Conservation (phyloP, 2,113 vertebrate genomes). For the Thinocorus orbignyianus region DNA sequence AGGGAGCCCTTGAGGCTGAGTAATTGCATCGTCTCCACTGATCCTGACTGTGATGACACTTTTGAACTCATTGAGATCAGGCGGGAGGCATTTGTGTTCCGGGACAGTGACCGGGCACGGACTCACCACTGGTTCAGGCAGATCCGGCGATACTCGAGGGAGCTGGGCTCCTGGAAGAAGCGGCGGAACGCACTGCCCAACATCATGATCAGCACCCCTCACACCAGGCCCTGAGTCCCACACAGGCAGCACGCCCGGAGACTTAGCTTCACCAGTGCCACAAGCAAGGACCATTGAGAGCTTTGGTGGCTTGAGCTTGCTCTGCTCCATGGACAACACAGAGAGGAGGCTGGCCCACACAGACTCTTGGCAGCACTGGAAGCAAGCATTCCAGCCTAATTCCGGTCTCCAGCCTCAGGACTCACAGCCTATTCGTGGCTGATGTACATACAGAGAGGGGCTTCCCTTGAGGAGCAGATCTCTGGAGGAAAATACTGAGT, state of each 20-base stretch:
- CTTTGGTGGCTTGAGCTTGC: not conserved
- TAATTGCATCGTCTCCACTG: conserved; percentile 87
- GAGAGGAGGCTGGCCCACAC: not conserved
- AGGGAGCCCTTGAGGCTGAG: conserved; percentile 87
- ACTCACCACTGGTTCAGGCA: conserved; percentile 92
- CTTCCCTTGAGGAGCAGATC: not conserved
- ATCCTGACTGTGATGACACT: conserved; percentile 86
- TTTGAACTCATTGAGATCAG: conserved; percentile 91
- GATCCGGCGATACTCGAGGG: conserved; percentile 82
- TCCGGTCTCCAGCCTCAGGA: conserved; percentile 9
- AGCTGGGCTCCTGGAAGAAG: conserved; percentile 89
- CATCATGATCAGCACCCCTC: conserved; percentile 91
- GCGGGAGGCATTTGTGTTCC: conserved; percentile 87
- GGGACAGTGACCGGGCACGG: conserved; percentile 84
- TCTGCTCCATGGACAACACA: not conserved
- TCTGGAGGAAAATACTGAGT: conserved; percentile 16
- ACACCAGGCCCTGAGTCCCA: conserved; percentile 81
- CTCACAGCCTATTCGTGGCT: not conserved
- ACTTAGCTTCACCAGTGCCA: not conserved
- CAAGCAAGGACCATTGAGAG: not conserved
- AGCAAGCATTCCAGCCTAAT: not conserved
- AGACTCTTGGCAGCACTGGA: not conserved
- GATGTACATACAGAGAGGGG: not conserved
- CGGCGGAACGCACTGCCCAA: conserved; percentile 90
- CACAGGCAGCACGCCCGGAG: not conserved